Evolutionary conservation across 2,113 vertebrate species (phyloP), one percentile per base, ranked within the genome.

Genomic region (Mustela lutreola): DNA sequence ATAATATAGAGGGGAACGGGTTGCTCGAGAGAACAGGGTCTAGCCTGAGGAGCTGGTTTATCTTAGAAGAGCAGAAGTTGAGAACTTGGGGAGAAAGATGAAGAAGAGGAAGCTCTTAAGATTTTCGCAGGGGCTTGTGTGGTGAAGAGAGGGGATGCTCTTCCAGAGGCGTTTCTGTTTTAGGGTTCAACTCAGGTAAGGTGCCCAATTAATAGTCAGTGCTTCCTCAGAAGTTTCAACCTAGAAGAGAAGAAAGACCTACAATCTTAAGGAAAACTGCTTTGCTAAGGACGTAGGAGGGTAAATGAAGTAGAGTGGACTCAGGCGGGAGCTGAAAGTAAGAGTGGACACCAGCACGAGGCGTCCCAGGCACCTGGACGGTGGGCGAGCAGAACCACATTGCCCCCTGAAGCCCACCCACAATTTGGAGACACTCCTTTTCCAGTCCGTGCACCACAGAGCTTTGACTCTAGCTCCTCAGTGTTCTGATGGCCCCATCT

Each of bases 281-380:
- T 78, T 88, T n/a, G 28, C n/a, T 24, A 45, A 42, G 26, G 33
- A 60, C 45, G n/a, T 50, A 87, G 56, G 45, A 58, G 1, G 14
- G 26, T 1, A 4, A 45, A 24, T 50, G 36, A 91, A 53, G 39
- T 4, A 21, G 22, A 58, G 6, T 11, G 4, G 22, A 33, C 36
- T 73, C 1, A 0, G 22, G 18, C 1, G 48, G 14, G 63, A 28
- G 53, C 4, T 21, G 15, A 63, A 78, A 36, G 5, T 4, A 31
- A 63, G 62, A 56, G 11, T 19, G 28, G 36, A n/a, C 0, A 5
- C 53, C 8, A 67, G 83, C 15, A 70, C 39, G 39, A n/a, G 36
- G 16, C 0, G 1, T 28, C 3, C 7, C 45, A 21, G 71, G 58
- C 15, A 0, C 8, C 5, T 5, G 3, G 42, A 50, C 65, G 22